A percentile compares a stretch with the other conserved stretches of the same genome.
phyloP scores from a whole-genome alignment of 2,888 invertebrate species.

The Tromatobia lineatoria region DNA sequence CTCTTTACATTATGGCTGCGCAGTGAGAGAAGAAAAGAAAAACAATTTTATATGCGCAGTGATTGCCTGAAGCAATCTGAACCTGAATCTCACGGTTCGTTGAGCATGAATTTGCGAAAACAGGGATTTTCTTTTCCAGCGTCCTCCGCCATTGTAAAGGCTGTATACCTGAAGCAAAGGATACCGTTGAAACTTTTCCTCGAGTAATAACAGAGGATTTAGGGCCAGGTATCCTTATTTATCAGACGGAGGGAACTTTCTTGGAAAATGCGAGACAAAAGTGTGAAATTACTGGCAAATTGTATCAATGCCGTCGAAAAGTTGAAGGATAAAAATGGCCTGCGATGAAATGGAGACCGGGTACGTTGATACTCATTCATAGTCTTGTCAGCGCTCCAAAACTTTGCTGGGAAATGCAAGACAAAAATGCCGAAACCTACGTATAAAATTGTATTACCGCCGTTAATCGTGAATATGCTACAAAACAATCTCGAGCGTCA shows the following conservation, averaged over 20 bases:
- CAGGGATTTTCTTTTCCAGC: background rate
- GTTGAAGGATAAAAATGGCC: background rate
- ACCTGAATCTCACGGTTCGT: background rate
- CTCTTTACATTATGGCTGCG: background rate
- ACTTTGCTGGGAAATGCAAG: background rate
- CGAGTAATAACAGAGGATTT: background rate
- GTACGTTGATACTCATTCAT: too few species aligned
- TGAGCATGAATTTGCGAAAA: conserved; percentile 7
- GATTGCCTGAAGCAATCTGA: background rate
- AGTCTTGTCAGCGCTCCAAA: too few species aligned
- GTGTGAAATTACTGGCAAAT: background rate
- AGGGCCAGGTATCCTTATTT: background rate
- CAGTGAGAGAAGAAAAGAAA: background rate
- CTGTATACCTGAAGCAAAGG: background rate
- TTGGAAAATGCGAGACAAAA: background rate
- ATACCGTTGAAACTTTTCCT: background rate
- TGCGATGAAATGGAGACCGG: background rate
- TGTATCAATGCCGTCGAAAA: background rate
- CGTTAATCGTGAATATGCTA: too few species aligned
- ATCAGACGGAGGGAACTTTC: background rate
- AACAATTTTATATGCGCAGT: background rate
- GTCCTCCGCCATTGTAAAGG: background rate
- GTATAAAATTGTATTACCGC: too few species aligned
- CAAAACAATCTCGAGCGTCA: too few species aligned
- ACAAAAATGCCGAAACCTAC: too few species aligned